Conservation (phyloP, 2,888 invertebrate genomes). For the Blastobasis lacticolella region DNA sequence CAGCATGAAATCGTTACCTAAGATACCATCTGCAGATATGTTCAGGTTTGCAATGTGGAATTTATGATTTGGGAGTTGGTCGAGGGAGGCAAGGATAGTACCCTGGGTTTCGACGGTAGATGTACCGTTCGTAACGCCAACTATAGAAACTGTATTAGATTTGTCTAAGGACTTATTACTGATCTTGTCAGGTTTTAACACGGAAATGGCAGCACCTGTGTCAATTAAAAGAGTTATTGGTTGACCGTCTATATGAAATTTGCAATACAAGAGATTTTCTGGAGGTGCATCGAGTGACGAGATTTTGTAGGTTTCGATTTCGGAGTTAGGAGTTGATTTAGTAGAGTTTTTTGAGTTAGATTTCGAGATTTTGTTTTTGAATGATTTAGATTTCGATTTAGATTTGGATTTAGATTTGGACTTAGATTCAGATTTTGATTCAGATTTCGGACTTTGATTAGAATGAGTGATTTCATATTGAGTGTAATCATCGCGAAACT, state of each 20-base stretch:
- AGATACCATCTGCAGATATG: conserved; percentile 20
- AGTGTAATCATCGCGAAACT: neutral
- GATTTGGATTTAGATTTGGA: conserved; percentile 8
- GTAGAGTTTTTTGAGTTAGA: neutral
- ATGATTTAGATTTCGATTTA: conserved; percentile 5
- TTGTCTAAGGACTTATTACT: conserved; percentile 11
- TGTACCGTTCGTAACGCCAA: conserved; percentile 19
- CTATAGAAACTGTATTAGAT: conserved; percentile 18
- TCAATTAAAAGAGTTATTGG: conserved; percentile 19
- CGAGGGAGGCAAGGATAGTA: conserved; percentile 17
- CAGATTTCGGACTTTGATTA: neutral
- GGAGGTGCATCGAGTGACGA: conserved; percentile 19
- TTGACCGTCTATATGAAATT: conserved; percentile 17
- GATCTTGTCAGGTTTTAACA: conserved; percentile 17
- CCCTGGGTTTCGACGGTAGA: conserved; percentile 17
- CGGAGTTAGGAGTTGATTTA: neutral
- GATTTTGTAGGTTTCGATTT: conserved; percentile 14
- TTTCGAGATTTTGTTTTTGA: neutral
- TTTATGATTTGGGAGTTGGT: conserved; percentile 18
- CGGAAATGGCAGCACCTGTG: conserved; percentile 22
- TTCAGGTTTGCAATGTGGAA: conserved; percentile 22
- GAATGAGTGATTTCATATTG: neutral
- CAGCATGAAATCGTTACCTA: conserved; percentile 26
- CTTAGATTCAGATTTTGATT: neutral
- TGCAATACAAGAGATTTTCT: conserved; percentile 21